Evolutionary conservation across 2,888 invertebrate genomes (phyloP), one percentile per base, ranked within the genome.

Genomic region (Hypsopygia costalis): DNA sequence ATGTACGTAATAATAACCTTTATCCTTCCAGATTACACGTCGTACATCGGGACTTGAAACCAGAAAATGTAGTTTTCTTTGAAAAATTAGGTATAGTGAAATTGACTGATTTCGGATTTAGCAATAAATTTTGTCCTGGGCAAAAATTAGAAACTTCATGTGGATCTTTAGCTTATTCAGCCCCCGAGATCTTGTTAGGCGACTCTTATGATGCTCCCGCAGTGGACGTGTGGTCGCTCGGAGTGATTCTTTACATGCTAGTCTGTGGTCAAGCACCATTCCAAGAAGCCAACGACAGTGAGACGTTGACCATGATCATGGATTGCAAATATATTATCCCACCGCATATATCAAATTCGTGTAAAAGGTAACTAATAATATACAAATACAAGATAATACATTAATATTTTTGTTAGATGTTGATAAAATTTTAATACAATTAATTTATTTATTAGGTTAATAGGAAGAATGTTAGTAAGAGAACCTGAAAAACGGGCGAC

Each of bases 61-160:
- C 99, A 8, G 99, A 99, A 86, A 99, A 99, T 90, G 99, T 99
- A 44, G 98, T 99, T 36, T 99, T 99, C 89, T 99, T 99, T 81
- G 97, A 98, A 85, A 97, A 98, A 86, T 90, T 97, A 62, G 98
- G 98, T 43, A 93, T 97, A 75, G 99, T 99, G 22, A 99, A 99
- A 90, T 91, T 99, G 71, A 99, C 99, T 47, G 99, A 99, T 88
- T 99, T 99, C 90, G 99, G 98, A 55, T 94, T 93, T 75, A 98
- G 98, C 86, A 99, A 99, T 90, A 94, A 95, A 81, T 96, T 96
- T 82, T 96, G 94, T 69, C 98, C 98, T 11, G 99, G 98, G 36
- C 97, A 97, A 82, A 98, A 98, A 76, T 82, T 99, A 69, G 97
- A 98, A 80, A 99, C 99, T 11, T 98, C 98, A 25, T 99, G 99